Conservation (phyloP, 2,113 vertebrate species). For the Aramus guarauna region DNA sequence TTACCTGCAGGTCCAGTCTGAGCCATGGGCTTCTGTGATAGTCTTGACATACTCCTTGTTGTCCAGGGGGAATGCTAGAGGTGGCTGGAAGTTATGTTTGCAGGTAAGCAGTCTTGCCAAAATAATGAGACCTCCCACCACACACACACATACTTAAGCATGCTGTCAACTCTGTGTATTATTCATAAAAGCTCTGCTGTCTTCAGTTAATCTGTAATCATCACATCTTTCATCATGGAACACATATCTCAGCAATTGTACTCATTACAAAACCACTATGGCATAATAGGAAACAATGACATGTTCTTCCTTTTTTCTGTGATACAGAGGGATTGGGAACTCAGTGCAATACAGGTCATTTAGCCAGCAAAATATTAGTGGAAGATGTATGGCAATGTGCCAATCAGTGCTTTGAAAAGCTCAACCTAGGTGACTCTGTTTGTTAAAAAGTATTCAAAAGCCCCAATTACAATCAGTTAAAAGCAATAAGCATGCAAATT, state of each 20-base stretch:
- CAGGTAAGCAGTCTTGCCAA: neutral
- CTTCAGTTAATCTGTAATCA: conserved; percentile 12
- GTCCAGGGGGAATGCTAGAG: neutral
- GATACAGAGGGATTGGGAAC: neutral
- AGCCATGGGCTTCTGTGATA: neutral
- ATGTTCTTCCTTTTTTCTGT: neutral
- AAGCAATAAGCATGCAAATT: conserved; percentile 63
- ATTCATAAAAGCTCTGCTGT: conserved; percentile 18
- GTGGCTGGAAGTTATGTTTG: neutral
- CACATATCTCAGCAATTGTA: neutral
- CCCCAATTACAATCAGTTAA: conserved; percentile 55
- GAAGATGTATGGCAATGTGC: neutral
- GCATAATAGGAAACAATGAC: neutral
- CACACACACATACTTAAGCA: neutral
- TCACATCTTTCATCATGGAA: conserved; percentile 21
- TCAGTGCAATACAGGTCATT: neutral
- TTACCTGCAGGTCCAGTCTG: neutral
- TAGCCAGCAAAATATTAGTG: neutral
- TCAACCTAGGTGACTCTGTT: conserved; percentile 24
- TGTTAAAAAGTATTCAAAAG: conserved; percentile 42
- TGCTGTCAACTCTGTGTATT: neutral
- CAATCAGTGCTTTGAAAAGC: conserved; percentile 2
- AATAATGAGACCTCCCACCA: neutral
- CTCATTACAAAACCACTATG: neutral
- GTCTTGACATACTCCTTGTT: neutral